Conservation (phyloP, 2,888 invertebrate species). For the Caenorhabditis sinica region DNA sequence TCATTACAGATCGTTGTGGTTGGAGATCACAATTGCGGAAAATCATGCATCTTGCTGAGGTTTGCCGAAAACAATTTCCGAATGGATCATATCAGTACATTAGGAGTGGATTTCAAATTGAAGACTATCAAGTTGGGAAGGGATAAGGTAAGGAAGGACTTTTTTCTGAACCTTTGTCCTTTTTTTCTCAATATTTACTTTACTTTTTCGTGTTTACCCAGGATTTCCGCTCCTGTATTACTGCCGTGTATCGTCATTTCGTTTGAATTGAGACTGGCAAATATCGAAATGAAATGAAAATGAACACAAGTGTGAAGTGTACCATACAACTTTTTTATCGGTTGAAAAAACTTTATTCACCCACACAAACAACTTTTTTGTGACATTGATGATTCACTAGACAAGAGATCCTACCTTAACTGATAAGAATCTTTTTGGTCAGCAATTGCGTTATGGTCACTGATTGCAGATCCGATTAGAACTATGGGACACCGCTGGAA, state of each 20-base stretch:
- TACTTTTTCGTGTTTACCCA: slow-evolving; percentile 36
- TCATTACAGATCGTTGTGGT: slow-evolving; percentile 77
- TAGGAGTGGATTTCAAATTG: slow-evolving; percentile 84
- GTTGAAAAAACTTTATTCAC: slow-evolving; percentile 4
- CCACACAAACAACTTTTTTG: slow-evolving; percentile 24
- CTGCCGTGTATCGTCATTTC: slow-evolving; percentile 43
- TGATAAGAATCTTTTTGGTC: slow-evolving; percentile 60
- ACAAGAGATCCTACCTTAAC: slow-evolving; percentile 8
- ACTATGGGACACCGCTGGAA: slow-evolving; percentile 83
- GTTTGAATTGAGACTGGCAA: slow-evolving; percentile 17
- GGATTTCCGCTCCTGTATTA: slow-evolving; percentile 57
- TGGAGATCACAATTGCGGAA: slow-evolving; percentile 84
- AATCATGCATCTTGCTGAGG: slow-evolving; percentile 83
- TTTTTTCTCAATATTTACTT: slow-evolving; percentile 42
- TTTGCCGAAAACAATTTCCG: slow-evolving; percentile 83
- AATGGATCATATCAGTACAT: slow-evolving; percentile 82
- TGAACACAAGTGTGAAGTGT: neutral
- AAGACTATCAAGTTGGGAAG: slow-evolving; percentile 84
- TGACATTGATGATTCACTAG: slow-evolving; percentile 34
- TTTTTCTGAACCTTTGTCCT: slow-evolving; percentile 48
- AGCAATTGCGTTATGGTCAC: slow-evolving; percentile 24
- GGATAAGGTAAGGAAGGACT: slow-evolving; percentile 75
- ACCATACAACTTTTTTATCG: slow-evolving; percentile 7
- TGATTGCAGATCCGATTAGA: slow-evolving; percentile 77
- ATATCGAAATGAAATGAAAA: slow-evolving; percentile 3